These are phyloP conservation scores for Rhinolophus ferrumequinum DNA, from an alignment of 2,113 vertebrate species.

Conservation along the genomic window DNA sequence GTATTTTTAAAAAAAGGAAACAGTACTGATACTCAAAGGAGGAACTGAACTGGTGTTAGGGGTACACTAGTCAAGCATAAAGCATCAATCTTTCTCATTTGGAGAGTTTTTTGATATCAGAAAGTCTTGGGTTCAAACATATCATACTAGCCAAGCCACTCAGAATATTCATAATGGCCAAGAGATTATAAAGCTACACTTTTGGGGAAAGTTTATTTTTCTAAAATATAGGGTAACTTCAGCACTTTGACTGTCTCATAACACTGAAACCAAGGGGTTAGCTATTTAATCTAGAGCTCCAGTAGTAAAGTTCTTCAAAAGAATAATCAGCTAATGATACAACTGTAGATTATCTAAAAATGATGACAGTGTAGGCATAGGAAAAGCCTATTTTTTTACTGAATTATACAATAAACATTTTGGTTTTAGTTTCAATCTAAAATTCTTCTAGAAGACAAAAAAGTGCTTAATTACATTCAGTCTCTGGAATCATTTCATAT, in stretches of 20 bases:
- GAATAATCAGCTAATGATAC: background rate
- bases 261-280: background rate
- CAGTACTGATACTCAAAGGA: background rate
- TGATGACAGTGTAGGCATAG: background rate
- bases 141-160: background rate
- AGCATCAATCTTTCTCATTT: background rate
- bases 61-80: background rate
- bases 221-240: constrained; percentile 1
- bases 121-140: background rate
- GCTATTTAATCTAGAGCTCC: background rate
- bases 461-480: background rate
- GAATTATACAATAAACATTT: background rate
- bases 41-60: background rate
- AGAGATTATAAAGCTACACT: background rate
- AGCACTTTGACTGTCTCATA: background rate
- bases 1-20: background rate
- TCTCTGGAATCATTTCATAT: background rate
- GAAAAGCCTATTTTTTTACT: background rate
- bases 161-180: background rate
- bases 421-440: constrained; percentile 14
- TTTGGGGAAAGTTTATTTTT: background rate
- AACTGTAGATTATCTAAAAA: background rate
- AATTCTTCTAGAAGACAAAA: constrained; percentile 36
- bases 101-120: background rate
- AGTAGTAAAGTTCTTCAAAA: constrained; percentile 29